Evolutionary conservation across 2,797 vertebrate genomes (phyloP).

Genomic region (Chromobotia macracanthus): DNA sequence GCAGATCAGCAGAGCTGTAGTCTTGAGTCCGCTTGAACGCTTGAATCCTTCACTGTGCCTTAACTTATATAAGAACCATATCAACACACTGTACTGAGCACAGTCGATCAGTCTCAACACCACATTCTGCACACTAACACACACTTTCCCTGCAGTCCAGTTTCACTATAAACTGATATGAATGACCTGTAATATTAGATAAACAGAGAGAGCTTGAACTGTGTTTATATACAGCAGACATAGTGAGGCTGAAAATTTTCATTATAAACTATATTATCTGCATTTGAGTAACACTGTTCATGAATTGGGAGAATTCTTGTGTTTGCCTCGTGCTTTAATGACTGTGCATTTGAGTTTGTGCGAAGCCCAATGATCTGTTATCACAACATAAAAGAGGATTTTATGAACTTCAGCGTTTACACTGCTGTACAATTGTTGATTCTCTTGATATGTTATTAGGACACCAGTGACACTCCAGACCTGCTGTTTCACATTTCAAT

Average conservation of each 20-base stretch:
- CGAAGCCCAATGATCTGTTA: too few species aligned
- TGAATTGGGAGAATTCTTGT: too few species aligned
- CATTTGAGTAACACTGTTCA: too few species aligned
- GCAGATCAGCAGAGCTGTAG: slow-evolving; percentile 55
- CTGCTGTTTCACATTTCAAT: slow-evolving; percentile 23
- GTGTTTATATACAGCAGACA: too few species aligned
- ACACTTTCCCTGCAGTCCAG: slow-evolving; percentile 1
- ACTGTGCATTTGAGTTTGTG: too few species aligned
- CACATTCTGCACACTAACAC: slow-evolving; percentile 27
- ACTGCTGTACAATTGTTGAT: slow-evolving; percentile 52
- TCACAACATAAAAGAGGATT: too few species aligned
- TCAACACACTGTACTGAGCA: slow-evolving; percentile 40
- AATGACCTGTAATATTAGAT: too few species aligned
- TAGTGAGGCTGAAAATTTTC: too few species aligned
- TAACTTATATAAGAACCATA: slow-evolving; percentile 70
- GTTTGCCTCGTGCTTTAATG: too few species aligned
- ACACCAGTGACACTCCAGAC: not conserved
- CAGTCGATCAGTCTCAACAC: not conserved
- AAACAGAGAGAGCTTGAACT: too few species aligned
- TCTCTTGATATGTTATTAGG: slow-evolving; percentile 7
- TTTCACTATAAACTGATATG: not conserved
- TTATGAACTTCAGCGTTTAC: slow-evolving; percentile 55
- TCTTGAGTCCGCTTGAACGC: too few species aligned
- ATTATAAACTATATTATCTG: too few species aligned
- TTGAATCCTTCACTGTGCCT: slow-evolving; percentile 81